These are phyloP conservation scores for Ferdinandea cuprea DNA, from an alignment of 2,888 invertebrate species.

Conservation along the genomic window DNA sequence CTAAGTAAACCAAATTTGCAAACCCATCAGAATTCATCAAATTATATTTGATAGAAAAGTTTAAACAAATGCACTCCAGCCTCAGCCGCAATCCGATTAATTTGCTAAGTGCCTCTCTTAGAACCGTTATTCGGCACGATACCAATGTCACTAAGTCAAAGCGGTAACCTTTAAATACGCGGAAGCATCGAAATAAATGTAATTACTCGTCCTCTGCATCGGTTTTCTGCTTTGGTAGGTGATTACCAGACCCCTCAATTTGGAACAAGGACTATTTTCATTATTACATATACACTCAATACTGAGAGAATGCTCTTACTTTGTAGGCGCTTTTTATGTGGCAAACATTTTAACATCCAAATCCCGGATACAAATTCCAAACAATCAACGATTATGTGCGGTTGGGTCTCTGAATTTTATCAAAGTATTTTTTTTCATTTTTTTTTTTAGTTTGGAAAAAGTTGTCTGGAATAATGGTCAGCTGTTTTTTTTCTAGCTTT, in stretches of 20 bases:
- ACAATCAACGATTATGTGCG: constrained; percentile 15
- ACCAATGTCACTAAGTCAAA: neutral
- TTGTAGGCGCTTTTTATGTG: neutral
- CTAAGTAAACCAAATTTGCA: constrained; percentile 7
- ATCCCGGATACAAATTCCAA: constrained; percentile 8
- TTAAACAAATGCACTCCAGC: constrained; percentile 34
- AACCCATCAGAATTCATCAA: neutral
- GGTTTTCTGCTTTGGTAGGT: neutral
- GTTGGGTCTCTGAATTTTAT: neutral
- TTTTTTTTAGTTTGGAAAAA: constrained; percentile 35
- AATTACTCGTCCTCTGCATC: constrained; percentile 16
- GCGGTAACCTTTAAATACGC: constrained; percentile 20
- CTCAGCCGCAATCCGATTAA: constrained; percentile 39
- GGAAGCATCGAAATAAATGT: constrained; percentile 28
- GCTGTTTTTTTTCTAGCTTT: neutral
- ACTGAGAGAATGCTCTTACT: neutral
- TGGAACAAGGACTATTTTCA: constrained; percentile 33
- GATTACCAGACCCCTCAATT: constrained; percentile 24
- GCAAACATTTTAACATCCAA: neutral
- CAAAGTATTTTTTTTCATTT: constrained; percentile 1
- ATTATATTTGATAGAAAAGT: constrained; percentile 19
- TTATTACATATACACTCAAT: constrained; percentile 45
- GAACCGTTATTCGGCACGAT: neutral
- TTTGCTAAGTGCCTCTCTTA: constrained; percentile 46
- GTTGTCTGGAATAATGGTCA: constrained; percentile 26